phyloP scores from a whole-genome alignment of 2,113 vertebrate species.

The Indicator indicator region DNA sequence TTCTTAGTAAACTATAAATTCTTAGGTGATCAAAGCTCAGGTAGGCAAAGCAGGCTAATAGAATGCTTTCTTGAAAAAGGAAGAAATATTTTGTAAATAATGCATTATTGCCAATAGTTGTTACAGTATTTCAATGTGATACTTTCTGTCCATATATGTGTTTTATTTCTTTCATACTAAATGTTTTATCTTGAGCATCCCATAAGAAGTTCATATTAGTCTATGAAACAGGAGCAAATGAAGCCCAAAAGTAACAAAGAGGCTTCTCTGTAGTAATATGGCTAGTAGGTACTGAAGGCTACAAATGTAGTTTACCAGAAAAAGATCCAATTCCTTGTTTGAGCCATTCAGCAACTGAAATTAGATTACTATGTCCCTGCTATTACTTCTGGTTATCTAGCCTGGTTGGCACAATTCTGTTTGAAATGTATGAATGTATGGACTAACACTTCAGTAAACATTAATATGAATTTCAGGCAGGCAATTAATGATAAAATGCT shows the following conservation, averaged over 20 bases:
- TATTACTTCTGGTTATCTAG: neutral
- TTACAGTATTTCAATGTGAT: neutral
- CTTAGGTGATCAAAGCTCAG: neutral
- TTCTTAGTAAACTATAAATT: neutral
- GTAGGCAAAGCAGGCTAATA: neutral
- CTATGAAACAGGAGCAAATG: neutral
- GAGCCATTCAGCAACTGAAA: neutral
- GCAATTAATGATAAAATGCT: neutral
- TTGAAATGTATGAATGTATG: neutral
- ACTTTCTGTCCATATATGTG: neutral
- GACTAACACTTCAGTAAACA: neutral
- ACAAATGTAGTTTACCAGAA: neutral
- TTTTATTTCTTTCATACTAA: neutral
- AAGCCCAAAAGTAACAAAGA: neutral
- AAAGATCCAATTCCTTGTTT: neutral
- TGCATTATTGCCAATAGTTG: neutral
- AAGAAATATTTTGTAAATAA: neutral
- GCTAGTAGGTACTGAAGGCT: neutral
- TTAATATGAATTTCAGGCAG: neutral
- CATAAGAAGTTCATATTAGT: neutral
- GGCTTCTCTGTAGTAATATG: neutral
- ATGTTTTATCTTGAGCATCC: neutral
- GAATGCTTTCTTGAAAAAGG: neutral
- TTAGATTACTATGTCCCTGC: neutral
- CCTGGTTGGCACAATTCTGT: rapidly evolving